Conservation (phyloP, 2,113 vertebrate genomes). For the Seriola quinqueradiata region DNA sequence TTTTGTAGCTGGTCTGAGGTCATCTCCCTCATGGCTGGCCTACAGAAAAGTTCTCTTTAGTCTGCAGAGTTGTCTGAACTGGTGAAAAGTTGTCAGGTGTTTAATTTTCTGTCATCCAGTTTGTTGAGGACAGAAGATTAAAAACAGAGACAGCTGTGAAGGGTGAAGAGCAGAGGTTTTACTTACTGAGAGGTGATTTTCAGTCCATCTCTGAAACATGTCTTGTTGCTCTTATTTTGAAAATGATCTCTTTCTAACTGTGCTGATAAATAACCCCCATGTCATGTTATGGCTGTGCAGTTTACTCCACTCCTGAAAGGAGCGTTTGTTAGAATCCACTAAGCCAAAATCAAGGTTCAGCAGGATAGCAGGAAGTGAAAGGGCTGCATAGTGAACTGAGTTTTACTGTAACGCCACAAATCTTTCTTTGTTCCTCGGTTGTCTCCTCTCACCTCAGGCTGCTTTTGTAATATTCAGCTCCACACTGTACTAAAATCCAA, state of each 20-base stretch:
- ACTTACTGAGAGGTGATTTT: not conserved
- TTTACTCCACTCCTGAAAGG: not conserved
- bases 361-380: not conserved
- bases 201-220: not conserved
- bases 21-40: too few relatives aligned
- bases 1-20: not conserved
- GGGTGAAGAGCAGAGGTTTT: too few relatives aligned
- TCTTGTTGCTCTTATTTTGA: not conserved
- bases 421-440: not conserved
- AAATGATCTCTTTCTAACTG: not conserved
- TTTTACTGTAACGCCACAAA: not conserved
- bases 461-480: constrained; percentile 23
- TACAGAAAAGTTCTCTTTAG: not conserved
- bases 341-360: not conserved
- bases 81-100: too few relatives aligned
- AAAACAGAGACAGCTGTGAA: too few relatives aligned
- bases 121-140: too few relatives aligned
- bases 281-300: not conserved
- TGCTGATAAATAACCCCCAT: not conserved
- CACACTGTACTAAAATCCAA: not conserved
- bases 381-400: constrained; percentile 4
- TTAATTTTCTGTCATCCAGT: too few relatives aligned
- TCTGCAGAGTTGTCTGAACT: not conserved
- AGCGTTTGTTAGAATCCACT: not conserved
- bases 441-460: constrained; percentile 7